Conservation (phyloP, 1,140 invertebrate species). For the Drosophila pectinifera region DNA sequence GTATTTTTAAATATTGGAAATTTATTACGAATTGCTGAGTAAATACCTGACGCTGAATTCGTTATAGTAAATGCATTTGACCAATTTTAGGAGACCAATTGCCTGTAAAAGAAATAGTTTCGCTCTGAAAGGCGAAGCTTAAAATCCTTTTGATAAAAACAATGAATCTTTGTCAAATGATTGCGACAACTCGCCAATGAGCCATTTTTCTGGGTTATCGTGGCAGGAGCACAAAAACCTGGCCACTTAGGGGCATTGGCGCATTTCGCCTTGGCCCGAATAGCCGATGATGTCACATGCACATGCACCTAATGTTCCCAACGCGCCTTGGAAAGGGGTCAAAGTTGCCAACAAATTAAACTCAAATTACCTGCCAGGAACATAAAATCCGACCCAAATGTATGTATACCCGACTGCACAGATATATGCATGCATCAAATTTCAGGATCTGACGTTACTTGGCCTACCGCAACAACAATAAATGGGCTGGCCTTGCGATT, state of each 20-base stretch:
- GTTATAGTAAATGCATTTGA: background rate
- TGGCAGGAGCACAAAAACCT: background rate
- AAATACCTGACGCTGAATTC: background rate
- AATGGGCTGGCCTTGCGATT: slow-evolving; percentile 10
- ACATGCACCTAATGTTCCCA: slow-evolving; percentile 16
- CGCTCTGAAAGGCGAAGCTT: too few relatives aligned
- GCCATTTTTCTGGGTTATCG: background rate
- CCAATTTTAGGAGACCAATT: too few relatives aligned
- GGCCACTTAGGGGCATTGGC: slow-evolving; percentile 3
- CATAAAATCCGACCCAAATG: slow-evolving; percentile 20
- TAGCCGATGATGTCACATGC: slow-evolving; percentile 29
- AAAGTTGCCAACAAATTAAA: slow-evolving; percentile 50
- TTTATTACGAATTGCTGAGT: background rate
- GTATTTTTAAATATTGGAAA: background rate
- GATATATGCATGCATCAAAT: slow-evolving; percentile 52
- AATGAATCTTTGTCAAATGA: background rate
- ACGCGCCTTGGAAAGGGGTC: slow-evolving; percentile 27
- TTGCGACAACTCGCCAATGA: background rate
- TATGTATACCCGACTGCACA: slow-evolving; percentile 2
- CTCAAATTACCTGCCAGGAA: slow-evolving; percentile 47
- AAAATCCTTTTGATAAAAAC: too few relatives aligned
- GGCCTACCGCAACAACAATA: slow-evolving; percentile 47
- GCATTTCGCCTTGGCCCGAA: slow-evolving; percentile 31
- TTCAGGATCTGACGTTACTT: slow-evolving; percentile 49
- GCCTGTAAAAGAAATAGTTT: too few relatives aligned